Base-by-base conservation (phyloP, 2,113 vertebrate species). In the Callaeas wilsoni region DNA sequence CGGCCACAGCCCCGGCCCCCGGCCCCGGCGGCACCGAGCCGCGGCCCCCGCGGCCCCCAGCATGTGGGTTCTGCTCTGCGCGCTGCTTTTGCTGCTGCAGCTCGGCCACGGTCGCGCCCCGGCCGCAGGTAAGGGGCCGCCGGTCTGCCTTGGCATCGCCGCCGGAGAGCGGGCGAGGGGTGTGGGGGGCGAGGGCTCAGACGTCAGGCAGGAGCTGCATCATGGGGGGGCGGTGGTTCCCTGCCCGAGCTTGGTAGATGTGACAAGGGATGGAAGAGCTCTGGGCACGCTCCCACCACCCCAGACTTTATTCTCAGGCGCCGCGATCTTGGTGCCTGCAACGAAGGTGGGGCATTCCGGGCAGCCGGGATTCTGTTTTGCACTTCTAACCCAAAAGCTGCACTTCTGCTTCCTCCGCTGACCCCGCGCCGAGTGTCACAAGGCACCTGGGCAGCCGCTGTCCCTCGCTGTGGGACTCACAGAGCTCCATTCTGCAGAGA, bases 61-160 rank as follows among this genome's bases (percentile, higher is more conserved):
- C 49, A 73, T 89, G 67, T 16, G 56, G 70, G 19, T 9, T 62
- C 39, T 87, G 67, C 3, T 25, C 83, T 46, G 47, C 47, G 3
- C 27, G 39, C n/a, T 69, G 65, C 41, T 56, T n/a, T 52, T 52
- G 46, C 25, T 88, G 59, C 35, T 89, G 56, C 69, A 94, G 57
- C 83, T 94, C 60, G 42, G 71, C 90, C 52, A 25, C 78, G 8
- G 44, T 23, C 37, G n/a, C 85, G 32, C 32, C 29, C 44, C 77
- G 55, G 68, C 77, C 19, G 84, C 96, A 98, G 98, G 98, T 98
- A 98, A 98, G 97, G 89, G 25, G 5, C 35, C 7, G 25, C 63
- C 15, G 49, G 25, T 37, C 41, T 29, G 67, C 52, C 42, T 62
- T 25, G 84, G 20, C 84, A 44, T 20, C 50, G 75, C 55, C 59